Conservation (phyloP, 2,113 vertebrate genomes). For the Hypomesus transpacificus region DNA sequence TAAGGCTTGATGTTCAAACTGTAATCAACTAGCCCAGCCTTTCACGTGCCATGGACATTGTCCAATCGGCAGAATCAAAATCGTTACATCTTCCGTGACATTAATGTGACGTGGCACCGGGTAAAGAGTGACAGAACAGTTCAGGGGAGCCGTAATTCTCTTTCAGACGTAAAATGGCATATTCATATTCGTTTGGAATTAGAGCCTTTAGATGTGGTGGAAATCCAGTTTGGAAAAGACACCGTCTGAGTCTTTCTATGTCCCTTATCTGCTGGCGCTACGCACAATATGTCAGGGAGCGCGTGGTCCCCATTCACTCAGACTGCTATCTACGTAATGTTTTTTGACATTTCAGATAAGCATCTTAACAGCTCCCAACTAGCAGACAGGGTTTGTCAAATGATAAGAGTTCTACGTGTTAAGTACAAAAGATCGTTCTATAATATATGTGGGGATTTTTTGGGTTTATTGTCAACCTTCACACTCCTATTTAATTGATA, state of each 20-base stretch:
- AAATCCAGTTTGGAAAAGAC: conserved; percentile 59
- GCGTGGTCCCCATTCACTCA: conserved; percentile 56
- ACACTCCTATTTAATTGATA: conserved; percentile 39
- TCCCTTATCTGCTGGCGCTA: conserved; percentile 62
- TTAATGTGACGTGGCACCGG: conserved; percentile 72
- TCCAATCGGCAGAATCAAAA: conserved; percentile 72
- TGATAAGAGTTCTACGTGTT: conserved; percentile 63
- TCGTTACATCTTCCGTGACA: conserved; percentile 77
- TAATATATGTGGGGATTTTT: conserved; percentile 64
- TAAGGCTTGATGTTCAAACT: conserved; percentile 69
- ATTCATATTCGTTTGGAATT: conserved; percentile 75
- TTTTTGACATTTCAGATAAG: conserved; percentile 76
- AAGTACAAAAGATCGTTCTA: conserved; percentile 66
- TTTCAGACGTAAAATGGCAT: conserved; percentile 57
- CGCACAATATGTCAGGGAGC: conserved; percentile 44
- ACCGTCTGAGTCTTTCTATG: conserved; percentile 45
- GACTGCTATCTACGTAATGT: conserved; percentile 69
- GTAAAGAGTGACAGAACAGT: conserved; percentile 61
- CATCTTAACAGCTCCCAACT: conserved; percentile 62
- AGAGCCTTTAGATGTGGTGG: conserved; percentile 57
- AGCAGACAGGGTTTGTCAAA: conserved; percentile 60
- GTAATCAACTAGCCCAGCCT: conserved; percentile 63
- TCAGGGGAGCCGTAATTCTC: conserved; percentile 60
- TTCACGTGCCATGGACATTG: conserved; percentile 59
- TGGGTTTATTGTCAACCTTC: conserved; percentile 47